Conservation (phyloP, 2,113 vertebrate species). For the Aplodontia rufa region DNA sequence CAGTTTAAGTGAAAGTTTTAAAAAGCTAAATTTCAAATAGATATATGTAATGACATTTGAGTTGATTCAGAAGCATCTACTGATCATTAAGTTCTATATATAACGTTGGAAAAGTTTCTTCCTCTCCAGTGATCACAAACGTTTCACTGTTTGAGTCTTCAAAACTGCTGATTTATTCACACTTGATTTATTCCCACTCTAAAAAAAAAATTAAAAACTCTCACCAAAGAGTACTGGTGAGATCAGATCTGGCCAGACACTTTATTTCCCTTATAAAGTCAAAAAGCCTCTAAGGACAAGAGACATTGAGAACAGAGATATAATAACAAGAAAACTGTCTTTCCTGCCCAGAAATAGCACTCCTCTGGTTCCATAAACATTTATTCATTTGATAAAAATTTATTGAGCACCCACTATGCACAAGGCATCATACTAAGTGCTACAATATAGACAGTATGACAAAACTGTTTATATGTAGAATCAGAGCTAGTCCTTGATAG, state of each 20-base stretch:
- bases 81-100: background rate
- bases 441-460: conserved; percentile 53
- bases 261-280: background rate
- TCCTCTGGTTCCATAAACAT: conserved; percentile 50
- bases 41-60: background rate
- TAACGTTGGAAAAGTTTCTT: background rate
- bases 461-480: conserved; percentile 31
- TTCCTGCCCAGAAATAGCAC: conserved; percentile 36
- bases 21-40: conserved; percentile 50
- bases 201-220: background rate
- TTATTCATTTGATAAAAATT: conserved; percentile 61
- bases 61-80: conserved; percentile 32
- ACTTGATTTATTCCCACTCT: conserved; percentile 47
- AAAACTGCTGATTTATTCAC: conserved; percentile 39
- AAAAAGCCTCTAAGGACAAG: conserved; percentile 12
- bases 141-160: conserved; percentile 53
- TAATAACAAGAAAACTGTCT: background rate
- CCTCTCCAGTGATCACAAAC: background rate
- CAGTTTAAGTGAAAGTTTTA: background rate
- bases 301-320: conserved; percentile 4
- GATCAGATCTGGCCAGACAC: background rate
- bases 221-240: background rate
- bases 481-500: conserved; percentile 34
- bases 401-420: conserved; percentile 61
- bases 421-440: conserved; percentile 50